These are phyloP conservation scores for Lysandra coridon DNA, from an alignment of 2,888 invertebrate species.

Conservation along the genomic window DNA sequence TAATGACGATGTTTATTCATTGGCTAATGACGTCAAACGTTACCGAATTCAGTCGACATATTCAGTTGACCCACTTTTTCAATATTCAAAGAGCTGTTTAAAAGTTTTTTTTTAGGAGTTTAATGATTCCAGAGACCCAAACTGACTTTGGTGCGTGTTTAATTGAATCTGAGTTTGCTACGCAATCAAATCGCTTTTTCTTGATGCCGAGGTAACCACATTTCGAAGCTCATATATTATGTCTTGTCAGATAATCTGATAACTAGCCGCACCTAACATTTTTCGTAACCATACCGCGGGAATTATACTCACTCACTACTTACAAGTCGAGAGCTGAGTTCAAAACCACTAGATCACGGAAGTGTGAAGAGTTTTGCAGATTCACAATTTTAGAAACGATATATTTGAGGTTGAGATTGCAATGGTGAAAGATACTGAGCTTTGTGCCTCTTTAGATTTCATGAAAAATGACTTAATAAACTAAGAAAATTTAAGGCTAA, in stretches of 20 bases:
- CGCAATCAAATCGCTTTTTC: too few species aligned
- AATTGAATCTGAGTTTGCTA: neutral
- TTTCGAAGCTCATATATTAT: neutral
- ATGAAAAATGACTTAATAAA: neutral
- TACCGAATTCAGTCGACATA: neutral
- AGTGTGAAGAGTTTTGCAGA: too few species aligned
- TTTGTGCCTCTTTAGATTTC: too few species aligned
- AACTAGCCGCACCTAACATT: neutral
- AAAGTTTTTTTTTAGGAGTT: neutral
- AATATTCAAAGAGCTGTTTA: neutral
- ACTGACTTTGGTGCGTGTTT: neutral
- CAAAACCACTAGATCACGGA: neutral
- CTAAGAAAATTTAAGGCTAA: neutral
- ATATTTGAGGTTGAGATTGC: neutral
- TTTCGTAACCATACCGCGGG: neutral
- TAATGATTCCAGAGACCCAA: neutral
- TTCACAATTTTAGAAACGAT: neutral
- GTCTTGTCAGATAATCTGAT: neutral
- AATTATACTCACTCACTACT: neutral
- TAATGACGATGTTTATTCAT: slow-evolving; percentile 53
- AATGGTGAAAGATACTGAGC: neutral
- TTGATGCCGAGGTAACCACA: too few species aligned
- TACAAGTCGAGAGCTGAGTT: neutral
- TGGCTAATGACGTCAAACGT: slow-evolving; percentile 17
- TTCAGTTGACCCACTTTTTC: slow-evolving; percentile 7